Evolutionary conservation across 2,888 invertebrate species (phyloP), one percentile per base, ranked within the genome.

Genomic region (Megalurothrips usitatus): DNA sequence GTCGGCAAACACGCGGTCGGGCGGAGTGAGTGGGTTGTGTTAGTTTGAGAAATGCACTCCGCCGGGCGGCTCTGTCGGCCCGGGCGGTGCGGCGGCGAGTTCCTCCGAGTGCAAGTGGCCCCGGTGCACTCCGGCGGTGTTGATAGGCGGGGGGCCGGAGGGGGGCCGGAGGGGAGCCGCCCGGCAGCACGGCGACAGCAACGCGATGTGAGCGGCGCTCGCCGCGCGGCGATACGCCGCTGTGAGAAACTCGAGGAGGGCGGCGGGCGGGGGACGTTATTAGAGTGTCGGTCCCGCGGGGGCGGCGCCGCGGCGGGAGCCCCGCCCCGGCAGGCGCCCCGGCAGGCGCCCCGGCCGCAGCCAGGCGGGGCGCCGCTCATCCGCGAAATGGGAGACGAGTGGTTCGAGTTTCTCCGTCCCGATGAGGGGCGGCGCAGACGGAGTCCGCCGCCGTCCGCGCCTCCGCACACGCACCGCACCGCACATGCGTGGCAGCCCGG

Each of bases 61-160:
- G 17, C 91, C 87, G 91, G 34, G 34, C 34, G 34, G 34, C 34
- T 4, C 34, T 43, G 34, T 6, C 34, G 34, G 34, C 34, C n/a
- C n/a, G n/a, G n/a, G n/a, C n/a, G n/a, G n/a, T n/a, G n/a, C n/a
- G n/a, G n/a, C n/a, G n/a, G n/a, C n/a, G n/a, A n/a, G n/a, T n/a
- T n/a, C n/a, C n/a, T n/a, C n/a, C n/a, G n/a, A n/a, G n/a, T n/a
- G n/a, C n/a, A n/a, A n/a, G n/a, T n/a, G n/a, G n/a, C 34, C 6
- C 34, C 34, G 34, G 34, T 43, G 34, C 34, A 43, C 34, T 43
- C 34, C n/a, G 34, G 34, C 34, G 34, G 2, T 43, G 34, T 43
- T 43, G 2, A 43, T n/a, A n/a, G n/a, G n/a, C n/a, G n/a, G n/a
- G n/a, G n/a, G n/a, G n/a, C n/a, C n/a, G n/a, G n/a, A n/a, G n/a